Conservation (phyloP, 2,797 vertebrate genomes). For the Remorina albescens region DNA sequence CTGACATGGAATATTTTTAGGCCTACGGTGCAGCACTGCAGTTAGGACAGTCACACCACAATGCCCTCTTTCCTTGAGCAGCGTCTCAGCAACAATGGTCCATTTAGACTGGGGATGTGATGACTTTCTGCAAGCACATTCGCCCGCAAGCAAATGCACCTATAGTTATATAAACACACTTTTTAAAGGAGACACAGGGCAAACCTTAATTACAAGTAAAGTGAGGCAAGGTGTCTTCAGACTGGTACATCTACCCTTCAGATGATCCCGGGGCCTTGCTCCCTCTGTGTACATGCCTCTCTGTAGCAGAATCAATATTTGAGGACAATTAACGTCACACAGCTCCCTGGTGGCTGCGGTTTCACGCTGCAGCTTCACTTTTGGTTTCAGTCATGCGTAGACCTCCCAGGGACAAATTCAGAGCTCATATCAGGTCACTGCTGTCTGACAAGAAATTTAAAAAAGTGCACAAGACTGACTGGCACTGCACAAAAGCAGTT, state of each 20-base stretch:
- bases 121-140: conserved; percentile 38
- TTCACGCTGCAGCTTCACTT: conserved; percentile 62
- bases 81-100: conserved; percentile 62
- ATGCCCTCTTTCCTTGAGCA: conserved; percentile 70
- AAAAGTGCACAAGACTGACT: conserved; percentile 32
- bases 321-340: conserved; percentile 75
- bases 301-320: conserved; percentile 81
- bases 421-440: conserved; percentile 55
- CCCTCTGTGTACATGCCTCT: conserved; percentile 62
- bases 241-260: conserved; percentile 19
- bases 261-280: conserved; percentile 69
- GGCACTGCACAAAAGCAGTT: conserved; percentile 38
- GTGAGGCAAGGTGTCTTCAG: conserved; percentile 16
- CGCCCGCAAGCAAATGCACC: conserved; percentile 17
- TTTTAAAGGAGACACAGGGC: conserved; percentile 10
- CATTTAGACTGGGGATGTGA: conserved; percentile 51
- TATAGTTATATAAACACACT: conserved; percentile 9
- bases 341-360: conserved; percentile 74
- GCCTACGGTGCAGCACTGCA: conserved; percentile 74
- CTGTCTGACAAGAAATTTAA: conserved; percentile 55
- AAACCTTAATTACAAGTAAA: conserved; percentile 34
- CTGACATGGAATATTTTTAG: conserved; percentile 86
- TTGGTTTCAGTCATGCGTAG: conserved; percentile 34
- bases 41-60: conserved; percentile 79
- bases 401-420: conserved; percentile 45